Percentiles rank a stretch among this genome's conserved stretches.
Conservation (phyloP, 1,140 invertebrate genomes). For the Lutraria rhynchaena region DNA sequence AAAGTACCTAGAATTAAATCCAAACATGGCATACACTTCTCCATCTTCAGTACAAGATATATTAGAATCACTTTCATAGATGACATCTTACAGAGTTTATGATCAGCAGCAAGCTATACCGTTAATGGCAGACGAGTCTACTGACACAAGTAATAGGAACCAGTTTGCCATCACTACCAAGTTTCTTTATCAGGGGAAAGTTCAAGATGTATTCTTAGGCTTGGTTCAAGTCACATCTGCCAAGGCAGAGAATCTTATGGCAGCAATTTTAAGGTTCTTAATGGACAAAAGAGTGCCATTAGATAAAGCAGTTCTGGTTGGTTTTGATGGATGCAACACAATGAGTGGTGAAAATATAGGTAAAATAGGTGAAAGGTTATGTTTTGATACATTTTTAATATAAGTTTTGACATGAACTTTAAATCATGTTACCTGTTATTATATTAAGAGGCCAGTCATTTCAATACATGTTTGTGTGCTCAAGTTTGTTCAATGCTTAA, state of each 20-base stretch:
- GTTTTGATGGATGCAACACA: conserved; percentile 21
- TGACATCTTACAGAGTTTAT: neutral
- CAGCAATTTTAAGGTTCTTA: neutral
- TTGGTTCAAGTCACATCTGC: neutral
- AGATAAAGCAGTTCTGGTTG: conserved; percentile 20
- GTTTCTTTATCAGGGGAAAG: neutral
- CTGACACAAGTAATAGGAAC: neutral
- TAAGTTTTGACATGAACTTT: too few species aligned
- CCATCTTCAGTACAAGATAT: neutral
- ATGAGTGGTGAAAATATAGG: conserved; percentile 31
- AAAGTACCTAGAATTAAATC: neutral
- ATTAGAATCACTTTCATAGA: neutral
- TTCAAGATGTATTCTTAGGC: conserved; percentile 28
- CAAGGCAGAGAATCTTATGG: conserved; percentile 12
- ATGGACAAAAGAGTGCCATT: neutral
- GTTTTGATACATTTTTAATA: too few species aligned
- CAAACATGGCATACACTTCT: neutral
- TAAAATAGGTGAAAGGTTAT: neutral
- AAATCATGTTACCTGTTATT: too few species aligned
- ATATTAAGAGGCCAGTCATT: too few species aligned
- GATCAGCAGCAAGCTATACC: neutral
- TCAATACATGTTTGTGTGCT: too few species aligned
- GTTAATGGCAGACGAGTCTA: conserved; percentile 17
- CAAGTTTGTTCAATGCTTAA: too few species aligned
- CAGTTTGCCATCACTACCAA: conserved; percentile 8